These are phyloP conservation scores for Melanostoma mellinum DNA, from an alignment of 2,888 invertebrate genomes.

Conservation along the genomic window DNA sequence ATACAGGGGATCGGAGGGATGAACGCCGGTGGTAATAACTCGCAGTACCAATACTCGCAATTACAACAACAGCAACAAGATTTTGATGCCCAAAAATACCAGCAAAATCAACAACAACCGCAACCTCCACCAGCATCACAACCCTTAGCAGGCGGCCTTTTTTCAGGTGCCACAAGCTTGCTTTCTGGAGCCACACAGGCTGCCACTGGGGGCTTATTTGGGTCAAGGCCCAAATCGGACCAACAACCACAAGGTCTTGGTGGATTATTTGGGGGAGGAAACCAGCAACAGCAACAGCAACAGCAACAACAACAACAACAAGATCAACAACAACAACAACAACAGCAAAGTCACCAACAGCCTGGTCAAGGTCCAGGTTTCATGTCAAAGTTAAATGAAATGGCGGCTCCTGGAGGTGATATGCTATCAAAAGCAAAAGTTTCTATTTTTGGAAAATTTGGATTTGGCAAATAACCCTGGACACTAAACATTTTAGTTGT, in stretches of 20 bases:
- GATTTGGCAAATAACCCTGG: slow-evolving; percentile 88
- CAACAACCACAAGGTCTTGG: slow-evolving; percentile 83
- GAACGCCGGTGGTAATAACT: slow-evolving; percentile 82
- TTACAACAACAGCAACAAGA: slow-evolving; percentile 78
- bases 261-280: slow-evolving; percentile 54
- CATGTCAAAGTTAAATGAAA: slow-evolving; percentile 94
- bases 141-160: slow-evolving; percentile 80
- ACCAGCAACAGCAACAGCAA: slow-evolving; percentile 75
- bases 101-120: slow-evolving; percentile 77
- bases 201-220: slow-evolving; percentile 82
- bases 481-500: slow-evolving; percentile 74
- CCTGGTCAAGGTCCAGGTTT: slow-evolving; percentile 84
- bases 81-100: slow-evolving; percentile 65
- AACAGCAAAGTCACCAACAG: slow-evolving; percentile 80
- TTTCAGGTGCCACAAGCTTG: slow-evolving; percentile 82
- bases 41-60: slow-evolving; percentile 77
- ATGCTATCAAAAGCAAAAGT: slow-evolving; percentile 96
- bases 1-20: slow-evolving; percentile 85
- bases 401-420: slow-evolving; percentile 92
- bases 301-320: slow-evolving; percentile 80
- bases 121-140: slow-evolving; percentile 80
- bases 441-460: slow-evolving; percentile 96
- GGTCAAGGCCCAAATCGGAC: slow-evolving; percentile 82
- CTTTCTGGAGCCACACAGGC: slow-evolving; percentile 82
- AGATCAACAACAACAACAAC: slow-evolving; percentile 80